These are phyloP conservation scores for Rhegmatorhina hoffmannsi DNA, from an alignment of 2,113 vertebrate genomes.

Conservation along the genomic window DNA sequence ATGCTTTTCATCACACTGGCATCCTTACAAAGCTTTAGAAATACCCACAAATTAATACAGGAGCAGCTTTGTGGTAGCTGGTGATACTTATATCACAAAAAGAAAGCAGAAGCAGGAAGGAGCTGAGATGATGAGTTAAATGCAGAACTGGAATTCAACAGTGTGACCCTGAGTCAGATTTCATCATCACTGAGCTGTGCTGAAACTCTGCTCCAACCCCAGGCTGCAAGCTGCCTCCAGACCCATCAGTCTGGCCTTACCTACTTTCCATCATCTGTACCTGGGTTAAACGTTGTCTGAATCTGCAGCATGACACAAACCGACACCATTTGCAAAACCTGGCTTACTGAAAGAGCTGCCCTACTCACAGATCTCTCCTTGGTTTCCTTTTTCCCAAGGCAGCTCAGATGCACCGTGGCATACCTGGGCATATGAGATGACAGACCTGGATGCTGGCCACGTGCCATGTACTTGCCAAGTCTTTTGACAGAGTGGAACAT, in stretches of 20 bases:
- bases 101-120: conserved; percentile 3
- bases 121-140: background rate
- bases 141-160: background rate
- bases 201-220: background rate
- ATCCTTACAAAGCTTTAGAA: background rate
- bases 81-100: background rate
- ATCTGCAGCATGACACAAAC: background rate
- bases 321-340: fast-evolving
- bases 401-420: background rate
- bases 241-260: background rate
- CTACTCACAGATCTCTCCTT: background rate
- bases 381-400: background rate
- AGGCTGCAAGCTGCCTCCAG: background rate
- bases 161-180: background rate
- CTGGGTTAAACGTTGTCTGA: background rate
- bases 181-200: background rate
- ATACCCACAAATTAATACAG: background rate
- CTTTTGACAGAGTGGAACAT: background rate
- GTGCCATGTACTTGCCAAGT: background rate
- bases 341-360: background rate
- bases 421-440: background rate
- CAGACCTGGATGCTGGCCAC: background rate
- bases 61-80: background rate
- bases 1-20: background rate
- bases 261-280: background rate